Base-by-base conservation (phyloP, 1,140 invertebrate species). In the Lysiphlebus fabarum region DNA sequence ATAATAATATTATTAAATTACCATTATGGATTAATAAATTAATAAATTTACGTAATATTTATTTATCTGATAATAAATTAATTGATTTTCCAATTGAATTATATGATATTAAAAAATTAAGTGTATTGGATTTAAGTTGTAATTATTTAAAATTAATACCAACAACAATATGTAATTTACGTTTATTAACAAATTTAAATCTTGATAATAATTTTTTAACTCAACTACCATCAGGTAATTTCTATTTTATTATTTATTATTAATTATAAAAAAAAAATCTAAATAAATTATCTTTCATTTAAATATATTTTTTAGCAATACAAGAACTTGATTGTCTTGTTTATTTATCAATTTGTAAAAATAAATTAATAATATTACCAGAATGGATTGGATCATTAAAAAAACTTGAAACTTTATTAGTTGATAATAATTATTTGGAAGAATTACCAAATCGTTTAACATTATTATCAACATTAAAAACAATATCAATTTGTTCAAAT, bases 361-460 rank as follows among this genome's bases (percentile, higher is more conserved):
- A 76, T 51, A 65, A 67, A 62, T 65, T 76, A 34, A 41, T 71
- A 9, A 65, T 58, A 9, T 41, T 75, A 34, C 73, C 73, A 40
- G 71, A 75, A 61, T 76, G 73, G 74, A 48, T 70, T 7, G 73
- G 73, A 26, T 68, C 72, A 7, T 59, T 76, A 11, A 64, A 67
- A 47, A 71, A 62, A 54, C 61, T 76, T 2, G 61, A 66, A 45
- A 69, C 69, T 56, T 61, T 76, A 51, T 66, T 67, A 50, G 64
- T 63, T 17, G 72, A 75, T 59, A 67, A 73, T 38, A 76, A 76
- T 70, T 47, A 4, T 33, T 59, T 76, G 14, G 66, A 62, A 58
- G 74, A 75, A 63, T 56, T 76, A 37, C 73, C 74, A 37, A 76
- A 73, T 51, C 69, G 72, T 54, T 62, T 76, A 26, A 74, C 73